phyloP scores from a whole-genome alignment of 23 tunicate species.

The Aplidium turbinatum region DNA sequence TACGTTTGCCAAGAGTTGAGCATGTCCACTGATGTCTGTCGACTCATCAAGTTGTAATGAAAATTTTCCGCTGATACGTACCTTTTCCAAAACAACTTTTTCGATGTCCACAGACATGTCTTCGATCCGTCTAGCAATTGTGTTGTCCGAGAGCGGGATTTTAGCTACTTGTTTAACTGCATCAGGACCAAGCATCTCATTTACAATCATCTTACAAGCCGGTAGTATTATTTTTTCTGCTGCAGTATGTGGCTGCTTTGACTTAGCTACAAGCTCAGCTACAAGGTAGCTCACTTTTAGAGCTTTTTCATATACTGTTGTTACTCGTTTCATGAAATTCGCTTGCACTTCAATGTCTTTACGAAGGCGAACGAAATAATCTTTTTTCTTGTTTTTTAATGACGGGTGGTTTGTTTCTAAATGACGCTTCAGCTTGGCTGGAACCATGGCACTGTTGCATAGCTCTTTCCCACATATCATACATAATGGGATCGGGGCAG shows the following conservation, averaged over 20 bases:
- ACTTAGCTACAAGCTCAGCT: conserved; percentile 54
- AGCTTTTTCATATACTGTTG: conserved; percentile 26
- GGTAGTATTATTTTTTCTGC: conserved; percentile 54
- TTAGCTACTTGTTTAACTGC: conserved; percentile 47
- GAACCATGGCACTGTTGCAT: conserved; percentile 44
- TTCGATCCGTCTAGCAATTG: conserved; percentile 39
- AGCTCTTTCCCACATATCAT: conserved; percentile 41
- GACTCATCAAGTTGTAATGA: conserved; percentile 48
- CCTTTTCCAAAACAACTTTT: conserved; percentile 28
- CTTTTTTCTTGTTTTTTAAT: conserved; percentile 30
- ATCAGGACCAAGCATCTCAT: conserved; percentile 50
- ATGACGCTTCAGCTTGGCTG: conserved; percentile 46
- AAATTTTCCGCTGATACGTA: conserved; percentile 20
- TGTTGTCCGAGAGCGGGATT: conserved; percentile 47
- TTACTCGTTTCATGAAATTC: conserved; percentile 41
- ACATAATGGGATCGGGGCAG: conserved; percentile 44
- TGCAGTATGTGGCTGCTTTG: conserved; percentile 47
- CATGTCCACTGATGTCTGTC: conserved; percentile 44
- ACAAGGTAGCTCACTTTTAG: conserved; percentile 36
- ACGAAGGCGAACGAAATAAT: conserved; percentile 50
- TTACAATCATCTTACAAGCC: conserved; percentile 43
- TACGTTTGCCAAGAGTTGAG: conserved; percentile 49
- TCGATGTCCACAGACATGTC: conserved; percentile 41
- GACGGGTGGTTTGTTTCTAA: conserved; percentile 54
- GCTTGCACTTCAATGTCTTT: conserved; percentile 29